Base-by-base conservation (phyloP, 1,140 invertebrate genomes). In the Zaprionus africanus region DNA sequence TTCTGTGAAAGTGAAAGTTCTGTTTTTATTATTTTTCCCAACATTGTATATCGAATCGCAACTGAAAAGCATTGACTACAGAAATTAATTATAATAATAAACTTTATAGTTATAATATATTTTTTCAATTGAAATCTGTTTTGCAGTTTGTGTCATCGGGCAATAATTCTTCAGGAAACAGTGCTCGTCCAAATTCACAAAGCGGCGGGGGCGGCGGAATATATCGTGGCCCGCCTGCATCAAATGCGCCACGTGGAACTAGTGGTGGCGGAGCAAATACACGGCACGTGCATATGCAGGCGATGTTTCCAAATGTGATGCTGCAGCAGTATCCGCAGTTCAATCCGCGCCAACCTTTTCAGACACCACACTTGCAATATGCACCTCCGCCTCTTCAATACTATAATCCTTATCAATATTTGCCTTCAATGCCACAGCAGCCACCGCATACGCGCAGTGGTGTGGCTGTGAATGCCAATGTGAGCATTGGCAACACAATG, bases 251-350 rank as follows among this genome's bases (percentile, higher is more conserved):
- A 0, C 78, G 91, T 51, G 76, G 81, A 7, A 17, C 79, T 11
- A 64, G 68, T 12, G 68, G 63, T 12, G 67, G 68, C 12, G 68
- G 63, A 13, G 74, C 64, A 13, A 65, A 65, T 24, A 19, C 86
- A 5, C 82, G 82, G 4, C 87, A 91, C 41, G 74, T 92, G 9
- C 87, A 82, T 17, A 83, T 92, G 41, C 80, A 69, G 60, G 49
- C 76, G 46, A 92, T 91, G 78, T 92, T 83, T 61, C 77, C 70
- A 19, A 82, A 73, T 38, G 77, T 91, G 60, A 75, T 91, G 22
- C 31, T 91, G 17, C 83, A 83, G 31, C 82, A 77, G 59, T 91
- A 79, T 34, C 79, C 80, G 41, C 83, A 77, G 57, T 91, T 79
- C 64, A 69, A 68, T 31, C 88, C 84, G 26, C 66, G 87, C 31